A percentile compares a stretch with the other conserved stretches of the same genome.
Evolutionary conservation across 2,888 invertebrate species (phyloP).

Genomic region (Phyto melanocephala): DNA sequence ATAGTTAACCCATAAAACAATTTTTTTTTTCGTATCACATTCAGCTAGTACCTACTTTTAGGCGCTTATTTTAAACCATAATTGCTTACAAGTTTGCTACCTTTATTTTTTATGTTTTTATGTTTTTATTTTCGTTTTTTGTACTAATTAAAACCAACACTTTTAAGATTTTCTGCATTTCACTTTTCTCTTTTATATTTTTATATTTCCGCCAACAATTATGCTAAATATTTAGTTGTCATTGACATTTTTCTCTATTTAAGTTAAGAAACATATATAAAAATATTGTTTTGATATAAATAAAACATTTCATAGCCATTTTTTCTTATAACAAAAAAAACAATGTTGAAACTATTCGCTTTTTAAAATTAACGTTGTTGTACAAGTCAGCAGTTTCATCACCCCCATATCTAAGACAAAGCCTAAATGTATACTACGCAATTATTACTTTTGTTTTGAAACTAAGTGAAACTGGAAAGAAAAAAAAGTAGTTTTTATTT

Average conservation of each 20-base stretch:
- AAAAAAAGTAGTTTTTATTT: conserved; percentile 43
- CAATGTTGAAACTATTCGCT: not conserved
- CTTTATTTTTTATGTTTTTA: not conserved
- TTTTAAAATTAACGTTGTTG: not conserved
- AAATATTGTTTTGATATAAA: not conserved
- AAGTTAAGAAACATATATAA: not conserved
- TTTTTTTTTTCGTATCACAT: too few relatives aligned
- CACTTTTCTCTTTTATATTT: not conserved
- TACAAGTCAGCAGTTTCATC: conserved; percentile 23
- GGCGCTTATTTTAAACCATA: too few relatives aligned
- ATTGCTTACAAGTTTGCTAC: too few relatives aligned
- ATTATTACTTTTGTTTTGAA: conserved; percentile 34
- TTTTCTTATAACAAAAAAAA: not conserved
- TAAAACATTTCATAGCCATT: conserved; percentile 15
- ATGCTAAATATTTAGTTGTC: conserved; percentile 25
- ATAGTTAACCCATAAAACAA: too few relatives aligned
- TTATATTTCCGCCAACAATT: conserved; percentile 40
- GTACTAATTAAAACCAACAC: conserved; percentile 27
- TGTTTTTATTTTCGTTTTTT: not conserved
- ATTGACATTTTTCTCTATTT: conserved; percentile 37
- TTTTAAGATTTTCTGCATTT: not conserved
- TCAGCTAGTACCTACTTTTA: too few relatives aligned
- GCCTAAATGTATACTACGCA: conserved; percentile 51
- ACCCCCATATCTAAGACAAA: conserved; percentile 1
- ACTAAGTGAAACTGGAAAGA: too few relatives aligned